Percentiles rank a stretch among this genome's conserved stretches.
Conservation (phyloP, 2,797 vertebrate genomes). For the Pempheris klunzingeri region DNA sequence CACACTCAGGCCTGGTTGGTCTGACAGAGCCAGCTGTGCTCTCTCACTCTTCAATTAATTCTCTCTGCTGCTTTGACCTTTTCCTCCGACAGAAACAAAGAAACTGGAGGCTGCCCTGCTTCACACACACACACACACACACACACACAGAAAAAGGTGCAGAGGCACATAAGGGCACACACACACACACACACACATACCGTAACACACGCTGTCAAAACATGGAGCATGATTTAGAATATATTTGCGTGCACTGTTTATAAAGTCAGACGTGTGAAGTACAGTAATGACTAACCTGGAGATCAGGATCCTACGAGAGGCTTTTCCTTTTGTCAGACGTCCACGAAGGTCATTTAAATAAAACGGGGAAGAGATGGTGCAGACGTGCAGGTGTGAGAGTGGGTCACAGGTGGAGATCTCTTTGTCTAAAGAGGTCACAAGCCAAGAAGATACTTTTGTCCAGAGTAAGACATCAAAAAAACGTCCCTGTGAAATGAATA, state of each 20-base stretch:
- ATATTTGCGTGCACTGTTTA: background rate
- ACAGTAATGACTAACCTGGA: background rate
- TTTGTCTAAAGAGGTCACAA: background rate
- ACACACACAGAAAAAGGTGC: constrained; percentile 8
- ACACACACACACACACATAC: constrained; percentile 3
- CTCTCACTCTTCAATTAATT: constrained; percentile 84
- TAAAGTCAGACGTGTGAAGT: background rate
- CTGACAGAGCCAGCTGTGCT: constrained; percentile 79
- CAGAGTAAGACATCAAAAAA: too few species aligned
- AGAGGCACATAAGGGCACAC: background rate
- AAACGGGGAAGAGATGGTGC: background rate
- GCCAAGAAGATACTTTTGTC: too few species aligned
- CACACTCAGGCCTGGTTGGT: constrained; percentile 9
- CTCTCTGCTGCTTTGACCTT: constrained; percentile 85
- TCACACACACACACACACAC: constrained; percentile 22
- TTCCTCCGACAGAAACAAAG: constrained; percentile 77
- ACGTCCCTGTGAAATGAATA: too few species aligned
- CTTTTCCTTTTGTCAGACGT: background rate
- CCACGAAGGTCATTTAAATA: background rate
- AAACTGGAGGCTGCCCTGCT: constrained; percentile 57
- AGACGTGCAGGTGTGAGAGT: background rate
- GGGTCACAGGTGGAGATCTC: background rate
- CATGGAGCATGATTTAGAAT: background rate
- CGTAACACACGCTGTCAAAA: background rate
- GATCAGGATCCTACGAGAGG: too few species aligned